These are phyloP conservation scores for Pseudeuparius sepicola DNA, from an alignment of 2,888 invertebrate genomes.

Conservation along the genomic window DNA sequence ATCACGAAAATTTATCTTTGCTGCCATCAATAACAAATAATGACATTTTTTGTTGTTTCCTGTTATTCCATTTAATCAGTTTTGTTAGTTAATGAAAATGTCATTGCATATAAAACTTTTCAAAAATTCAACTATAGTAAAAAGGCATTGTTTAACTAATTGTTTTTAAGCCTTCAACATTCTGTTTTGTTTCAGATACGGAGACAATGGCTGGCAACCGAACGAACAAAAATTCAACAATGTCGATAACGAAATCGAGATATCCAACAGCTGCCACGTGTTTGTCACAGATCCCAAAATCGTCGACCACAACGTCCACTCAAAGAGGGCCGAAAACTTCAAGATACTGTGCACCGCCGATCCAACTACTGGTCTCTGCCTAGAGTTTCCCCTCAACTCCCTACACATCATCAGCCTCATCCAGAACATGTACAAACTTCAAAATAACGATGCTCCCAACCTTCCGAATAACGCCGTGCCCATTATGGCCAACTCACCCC, in stretches of 20 bases:
- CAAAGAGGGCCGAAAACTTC: constrained; percentile 71
- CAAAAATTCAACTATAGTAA: too few relatives aligned
- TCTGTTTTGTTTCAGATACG: too few relatives aligned
- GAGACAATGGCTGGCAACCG: constrained; percentile 16
- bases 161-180: too few relatives aligned
- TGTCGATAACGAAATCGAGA: constrained; percentile 42
- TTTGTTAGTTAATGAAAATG: too few relatives aligned
- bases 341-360: constrained; percentile 76
- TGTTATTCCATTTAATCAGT: too few relatives aligned
- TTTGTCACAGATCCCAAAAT: constrained; percentile 87
- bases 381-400: constrained; percentile 85
- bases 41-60: too few relatives aligned
- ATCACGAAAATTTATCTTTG: too few relatives aligned
- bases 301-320: constrained; percentile 71
- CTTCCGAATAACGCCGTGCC: constrained; percentile 40
- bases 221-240: constrained; percentile 27
- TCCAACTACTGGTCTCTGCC: constrained; percentile 65
- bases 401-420: constrained; percentile 64
- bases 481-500: constrained; percentile 66
- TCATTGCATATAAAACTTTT: too few relatives aligned
- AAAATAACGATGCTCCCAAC: constrained; percentile 33
- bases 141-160: too few relatives aligned
- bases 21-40: too few relatives aligned
- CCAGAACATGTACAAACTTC: constrained; percentile 61
- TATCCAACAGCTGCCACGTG: constrained; percentile 87